A percentile compares a stretch with the other conserved stretches of the same genome.
phyloP scores from a whole-genome alignment of 92 coral and sea anemone species.

The Anthopleura xanthogrammica region DNA sequence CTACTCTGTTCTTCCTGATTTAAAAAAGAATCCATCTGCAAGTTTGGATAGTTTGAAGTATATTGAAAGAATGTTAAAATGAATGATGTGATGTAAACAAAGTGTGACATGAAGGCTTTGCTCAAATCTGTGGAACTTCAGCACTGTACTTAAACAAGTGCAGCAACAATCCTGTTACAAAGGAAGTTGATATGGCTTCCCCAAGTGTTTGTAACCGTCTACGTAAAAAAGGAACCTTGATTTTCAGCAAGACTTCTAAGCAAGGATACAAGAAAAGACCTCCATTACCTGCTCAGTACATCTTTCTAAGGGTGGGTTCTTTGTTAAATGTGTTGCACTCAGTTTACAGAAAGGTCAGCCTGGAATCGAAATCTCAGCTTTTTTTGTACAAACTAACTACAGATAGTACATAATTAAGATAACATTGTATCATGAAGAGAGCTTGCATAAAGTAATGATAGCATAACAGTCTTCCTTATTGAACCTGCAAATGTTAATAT shows the following conservation, averaged over 20 bases:
- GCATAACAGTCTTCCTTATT: no score
- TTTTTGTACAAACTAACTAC: no score
- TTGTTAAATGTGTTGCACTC: not conserved
- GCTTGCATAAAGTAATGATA: no score
- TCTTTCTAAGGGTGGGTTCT: constrained; percentile 24
- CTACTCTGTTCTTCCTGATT: not conserved
- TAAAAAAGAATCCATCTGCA: not conserved
- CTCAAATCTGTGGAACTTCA: not conserved
- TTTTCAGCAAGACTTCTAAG: constrained; percentile 24
- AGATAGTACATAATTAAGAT: no score
- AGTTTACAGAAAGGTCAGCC: not conserved
- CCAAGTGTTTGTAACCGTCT: constrained; percentile 17
- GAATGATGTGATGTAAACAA: not conserved
- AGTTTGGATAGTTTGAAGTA: not conserved
- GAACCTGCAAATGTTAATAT: not conserved
- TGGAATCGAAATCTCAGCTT: not conserved
- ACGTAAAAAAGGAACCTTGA: constrained; percentile 18
- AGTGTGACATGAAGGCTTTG: not conserved
- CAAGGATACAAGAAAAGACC: constrained; percentile 19
- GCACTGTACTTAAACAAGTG: constrained; percentile 12
- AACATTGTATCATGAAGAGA: no score
- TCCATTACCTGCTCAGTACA: constrained; percentile 10
- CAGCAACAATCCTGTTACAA: not conserved
- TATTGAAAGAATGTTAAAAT: not conserved
- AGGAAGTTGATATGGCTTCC: constrained; percentile 31